Evolutionary conservation across 2,888 invertebrate species (phyloP), one percentile per base, ranked within the genome.

Genomic region (Pollenia amentaria): DNA sequence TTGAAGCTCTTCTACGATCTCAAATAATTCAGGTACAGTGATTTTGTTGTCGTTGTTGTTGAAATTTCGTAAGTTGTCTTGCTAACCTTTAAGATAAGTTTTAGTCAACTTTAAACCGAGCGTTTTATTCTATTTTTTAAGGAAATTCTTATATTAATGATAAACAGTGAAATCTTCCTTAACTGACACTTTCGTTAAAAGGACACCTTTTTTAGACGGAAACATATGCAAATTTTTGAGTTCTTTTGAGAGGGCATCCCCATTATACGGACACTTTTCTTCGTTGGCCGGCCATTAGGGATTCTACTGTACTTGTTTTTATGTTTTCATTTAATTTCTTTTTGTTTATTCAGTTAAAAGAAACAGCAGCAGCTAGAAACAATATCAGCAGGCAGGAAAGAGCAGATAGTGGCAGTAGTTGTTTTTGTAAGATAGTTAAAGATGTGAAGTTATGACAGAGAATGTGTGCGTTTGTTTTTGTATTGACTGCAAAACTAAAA

Each of bases 401-500:
- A 55, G 48, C 51, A 62, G 64, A 46, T 7, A 60, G 12, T 46
- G 12, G 40, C 51, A 79, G 57, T 53, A 75, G 46, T 65, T 18
- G 44, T 55, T 67, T 38, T 69, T 60, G 48, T 12, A 14, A 60
- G 42, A 60, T 60, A 51, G 21, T 73, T 57, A 4, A 46, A 44
- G 29, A 64, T 70, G 29, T 60, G 64, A 42, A 62, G 48, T n/a
- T 75, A 40, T 65, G 53, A 18, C 14, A 42, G 12, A 53, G 42
- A 53, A n/a, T 65, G 21, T 48, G 48, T 48, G 38, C 60, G 82
- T 62, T 16, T 65, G 21, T 81, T 38, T 57, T 38, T 77, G 42
- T 48, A 55, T 48, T 64, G 76, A 85, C 53, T 65, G 73, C 76
- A 73, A 80, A 84, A 84, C 62, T 57, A 73, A 62, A 84, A 84